Percentiles rank a stretch among this genome's conserved stretches.
Conservation (phyloP, 2,888 invertebrate genomes). For the Cinara cedri region DNA sequence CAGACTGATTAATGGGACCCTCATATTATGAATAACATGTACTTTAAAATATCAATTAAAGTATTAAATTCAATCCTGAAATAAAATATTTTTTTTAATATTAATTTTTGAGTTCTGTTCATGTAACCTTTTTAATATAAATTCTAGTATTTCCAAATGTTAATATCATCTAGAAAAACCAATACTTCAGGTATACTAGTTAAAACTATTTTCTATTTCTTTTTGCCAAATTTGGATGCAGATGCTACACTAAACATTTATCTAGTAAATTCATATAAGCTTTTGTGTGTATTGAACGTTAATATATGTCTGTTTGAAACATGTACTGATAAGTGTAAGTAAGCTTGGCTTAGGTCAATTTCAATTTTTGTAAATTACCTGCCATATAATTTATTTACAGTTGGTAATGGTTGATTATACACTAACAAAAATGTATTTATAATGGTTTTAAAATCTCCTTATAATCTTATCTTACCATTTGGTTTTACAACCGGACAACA, state of each 20-base stretch:
- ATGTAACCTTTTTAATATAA: too few species aligned
- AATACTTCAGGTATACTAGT: too few species aligned
- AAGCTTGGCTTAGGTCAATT: neutral
- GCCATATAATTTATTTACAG: neutral
- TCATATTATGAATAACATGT: neutral
- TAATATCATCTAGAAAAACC: neutral
- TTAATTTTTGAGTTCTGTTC: neutral
- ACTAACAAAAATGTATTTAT: neutral
- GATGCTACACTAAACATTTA: neutral
- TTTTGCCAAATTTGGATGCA: neutral
- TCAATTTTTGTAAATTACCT: neutral
- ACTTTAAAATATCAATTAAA: neutral
- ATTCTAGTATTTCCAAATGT: too few species aligned
- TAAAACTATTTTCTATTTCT: neutral
- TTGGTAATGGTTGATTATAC: neutral
- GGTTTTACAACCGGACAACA: neutral
- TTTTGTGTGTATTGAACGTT: neutral
- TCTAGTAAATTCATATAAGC: neutral
- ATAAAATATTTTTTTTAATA: neutral
- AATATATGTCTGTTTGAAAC: neutral
- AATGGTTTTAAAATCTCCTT: too few species aligned
- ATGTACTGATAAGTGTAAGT: too few species aligned
- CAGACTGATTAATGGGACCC: too few species aligned
- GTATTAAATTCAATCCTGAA: neutral
- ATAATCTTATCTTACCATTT: neutral